A percentile compares a stretch with the other conserved stretches of the same genome.
Evolutionary conservation across 2,113 vertebrate species (phyloP).

Genomic region (Gasterosteus nipponicus): DNA sequence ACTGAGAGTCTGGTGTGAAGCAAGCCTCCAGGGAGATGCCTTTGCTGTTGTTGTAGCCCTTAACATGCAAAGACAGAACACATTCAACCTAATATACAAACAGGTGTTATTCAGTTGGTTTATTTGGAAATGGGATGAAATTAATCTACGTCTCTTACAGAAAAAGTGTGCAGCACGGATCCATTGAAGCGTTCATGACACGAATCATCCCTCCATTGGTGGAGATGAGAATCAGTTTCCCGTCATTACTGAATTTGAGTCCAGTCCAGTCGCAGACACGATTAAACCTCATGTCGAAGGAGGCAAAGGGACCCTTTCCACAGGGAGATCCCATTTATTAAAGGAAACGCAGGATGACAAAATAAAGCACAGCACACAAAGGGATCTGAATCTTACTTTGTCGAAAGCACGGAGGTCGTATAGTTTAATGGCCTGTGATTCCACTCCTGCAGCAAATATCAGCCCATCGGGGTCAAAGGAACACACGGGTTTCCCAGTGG

Average conservation of each 20-base stretch:
- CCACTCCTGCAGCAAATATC: constrained; percentile 97
- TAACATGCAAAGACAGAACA: constrained; percentile 22
- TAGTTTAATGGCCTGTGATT: constrained; percentile 96
- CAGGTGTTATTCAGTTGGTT: neutral
- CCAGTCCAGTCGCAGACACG: constrained; percentile 95
- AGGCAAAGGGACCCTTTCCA: constrained; percentile 90
- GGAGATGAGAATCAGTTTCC: constrained; percentile 95
- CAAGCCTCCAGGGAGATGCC: constrained; percentile 95
- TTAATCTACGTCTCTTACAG: constrained; percentile 81
- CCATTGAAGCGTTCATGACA: constrained; percentile 95
- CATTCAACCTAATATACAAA: neutral
- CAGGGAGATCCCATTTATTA: neutral
- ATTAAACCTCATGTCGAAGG: constrained; percentile 92
- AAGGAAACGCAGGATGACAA: neutral
- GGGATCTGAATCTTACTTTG: constrained; percentile 83
- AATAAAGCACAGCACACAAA: neutral
- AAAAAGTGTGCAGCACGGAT: constrained; percentile 92
- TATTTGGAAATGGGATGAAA: neutral
- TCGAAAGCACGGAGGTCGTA: constrained; percentile 98
- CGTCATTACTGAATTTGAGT: constrained; percentile 97
- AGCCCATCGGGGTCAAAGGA: constrained; percentile 98
- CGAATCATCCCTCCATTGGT: constrained; percentile 94
- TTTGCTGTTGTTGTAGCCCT: constrained; percentile 98
- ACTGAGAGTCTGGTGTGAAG: constrained; percentile 98
- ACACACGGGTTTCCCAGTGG: constrained; percentile 96